A percentile compares a stretch with the other conserved stretches of the same genome.
These are phyloP conservation scores for Delia radicum DNA, from an alignment of 1,140 invertebrate genomes.

Conservation along the genomic window DNA sequence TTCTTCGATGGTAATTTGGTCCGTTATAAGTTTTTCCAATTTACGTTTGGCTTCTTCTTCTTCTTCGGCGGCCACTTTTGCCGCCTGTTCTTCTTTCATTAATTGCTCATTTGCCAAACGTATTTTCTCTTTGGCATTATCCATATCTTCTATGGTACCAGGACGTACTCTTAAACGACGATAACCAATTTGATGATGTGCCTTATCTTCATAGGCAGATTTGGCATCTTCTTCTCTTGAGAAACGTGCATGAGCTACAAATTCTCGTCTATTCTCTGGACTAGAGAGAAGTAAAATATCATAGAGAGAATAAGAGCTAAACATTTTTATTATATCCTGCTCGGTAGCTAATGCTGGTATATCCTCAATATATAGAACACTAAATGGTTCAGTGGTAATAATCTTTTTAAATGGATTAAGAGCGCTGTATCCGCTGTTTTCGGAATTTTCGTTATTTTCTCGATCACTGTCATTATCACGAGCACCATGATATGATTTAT, in stretches of 20 bases:
- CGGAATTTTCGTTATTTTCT: constrained; percentile 4
- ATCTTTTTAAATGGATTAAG: not conserved
- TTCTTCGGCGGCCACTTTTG: constrained; percentile 26
- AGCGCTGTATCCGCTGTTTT: not conserved
- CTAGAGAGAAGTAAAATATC: constrained; percentile 68
- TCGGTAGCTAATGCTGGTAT: constrained; percentile 75
- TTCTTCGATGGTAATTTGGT: not conserved
- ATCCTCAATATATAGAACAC: constrained; percentile 67
- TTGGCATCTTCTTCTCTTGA: constrained; percentile 68
- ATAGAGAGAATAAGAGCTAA: constrained; percentile 70
- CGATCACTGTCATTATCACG: constrained; percentile 14
- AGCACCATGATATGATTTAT: constrained; percentile 4
- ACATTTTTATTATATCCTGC: constrained; percentile 75
- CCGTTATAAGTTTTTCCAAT: not conserved
- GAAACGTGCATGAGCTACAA: constrained; percentile 74
- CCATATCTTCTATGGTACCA: constrained; percentile 60
- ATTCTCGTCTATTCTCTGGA: constrained; percentile 60
- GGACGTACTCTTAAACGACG: constrained; percentile 60
- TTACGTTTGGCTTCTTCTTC: constrained; percentile 27
- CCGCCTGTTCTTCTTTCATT: constrained; percentile 43
- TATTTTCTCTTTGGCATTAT: constrained; percentile 57
- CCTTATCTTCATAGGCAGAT: constrained; percentile 59
- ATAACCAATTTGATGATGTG: constrained; percentile 61
- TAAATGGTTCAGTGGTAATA: constrained; percentile 46
- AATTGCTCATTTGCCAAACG: constrained; percentile 54